A percentile compares a stretch with the other conserved stretches of the same genome.
These are phyloP conservation scores for Epiperipatus broadwayi DNA, from an alignment of 2,888 invertebrate species.

Conservation along the genomic window DNA sequence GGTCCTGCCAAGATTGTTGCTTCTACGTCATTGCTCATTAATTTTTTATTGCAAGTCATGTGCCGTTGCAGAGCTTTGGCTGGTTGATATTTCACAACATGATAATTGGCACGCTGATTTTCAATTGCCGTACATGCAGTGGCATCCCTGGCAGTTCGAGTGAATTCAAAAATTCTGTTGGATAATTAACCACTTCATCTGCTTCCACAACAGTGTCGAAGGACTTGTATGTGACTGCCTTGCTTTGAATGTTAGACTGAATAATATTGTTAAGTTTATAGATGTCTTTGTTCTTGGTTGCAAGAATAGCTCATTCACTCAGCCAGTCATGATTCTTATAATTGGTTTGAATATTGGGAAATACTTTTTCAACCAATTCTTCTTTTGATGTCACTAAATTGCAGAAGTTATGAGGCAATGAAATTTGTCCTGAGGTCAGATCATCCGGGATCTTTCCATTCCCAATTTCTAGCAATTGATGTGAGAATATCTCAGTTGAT, in stretches of 20 bases:
- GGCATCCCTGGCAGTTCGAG: constrained; percentile 18
- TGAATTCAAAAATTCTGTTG: constrained; percentile 18
- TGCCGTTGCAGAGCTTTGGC: constrained; percentile 20
- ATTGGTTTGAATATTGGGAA: constrained; percentile 11
- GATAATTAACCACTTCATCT: no score
- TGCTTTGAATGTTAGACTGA: no score
- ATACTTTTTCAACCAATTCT: constrained; percentile 12
- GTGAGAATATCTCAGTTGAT: constrained; percentile 13
- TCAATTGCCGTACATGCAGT: constrained; percentile 18
- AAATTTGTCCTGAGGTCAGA: constrained; percentile 12
- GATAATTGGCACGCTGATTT: constrained; percentile 19
- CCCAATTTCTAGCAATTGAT: constrained; percentile 14
- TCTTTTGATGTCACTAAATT: no score
- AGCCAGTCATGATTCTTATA: constrained; percentile 16
- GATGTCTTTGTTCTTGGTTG: constrained; percentile 18
- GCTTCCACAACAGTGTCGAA: no score
- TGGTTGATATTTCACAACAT: constrained; percentile 19
- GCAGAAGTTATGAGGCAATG: neutral
- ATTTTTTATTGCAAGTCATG: constrained; percentile 17
- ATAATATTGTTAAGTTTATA: no score
- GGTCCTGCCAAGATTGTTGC: no score
- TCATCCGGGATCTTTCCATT: constrained; percentile 10
- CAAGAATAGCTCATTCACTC: constrained; percentile 18
- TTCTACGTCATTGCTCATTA: no score
- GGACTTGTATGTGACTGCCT: no score